Percentiles rank a stretch among this genome's conserved stretches.
These are phyloP conservation scores for Laspeyria flexula DNA, from an alignment of 2,888 invertebrate species.

Conservation along the genomic window DNA sequence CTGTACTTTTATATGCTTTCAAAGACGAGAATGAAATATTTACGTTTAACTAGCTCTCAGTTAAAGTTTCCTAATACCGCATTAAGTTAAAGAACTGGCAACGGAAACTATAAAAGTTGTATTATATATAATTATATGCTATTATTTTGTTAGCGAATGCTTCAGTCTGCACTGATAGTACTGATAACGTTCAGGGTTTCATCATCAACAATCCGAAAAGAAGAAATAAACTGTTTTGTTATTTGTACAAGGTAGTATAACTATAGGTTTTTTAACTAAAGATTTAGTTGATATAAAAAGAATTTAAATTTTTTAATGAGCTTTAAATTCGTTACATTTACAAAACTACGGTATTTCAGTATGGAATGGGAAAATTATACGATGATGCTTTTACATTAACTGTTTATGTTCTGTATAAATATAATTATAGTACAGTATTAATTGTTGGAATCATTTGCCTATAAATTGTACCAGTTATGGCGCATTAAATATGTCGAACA, in stretches of 20 bases:
- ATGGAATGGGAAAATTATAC: constrained; percentile 28
- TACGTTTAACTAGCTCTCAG: constrained; percentile 16
- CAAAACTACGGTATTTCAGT: neutral
- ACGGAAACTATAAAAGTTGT: neutral
- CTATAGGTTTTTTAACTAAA: too few relatives aligned
- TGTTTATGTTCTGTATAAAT: constrained; percentile 20
- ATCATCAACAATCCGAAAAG: too few relatives aligned
- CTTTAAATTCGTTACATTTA: too few relatives aligned
- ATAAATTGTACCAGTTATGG: constrained; percentile 22
- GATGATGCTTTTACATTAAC: constrained; percentile 15
- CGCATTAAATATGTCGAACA: constrained; percentile 14
- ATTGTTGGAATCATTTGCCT: constrained; percentile 31
- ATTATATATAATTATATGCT: neutral
- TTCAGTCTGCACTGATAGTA: too few relatives aligned
- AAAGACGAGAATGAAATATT: constrained; percentile 22
- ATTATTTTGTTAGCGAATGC: too few relatives aligned
- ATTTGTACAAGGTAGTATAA: too few relatives aligned
- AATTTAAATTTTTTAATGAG: too few relatives aligned
- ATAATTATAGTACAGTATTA: constrained; percentile 14
- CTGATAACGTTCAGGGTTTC: too few relatives aligned
- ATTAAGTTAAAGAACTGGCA: neutral
- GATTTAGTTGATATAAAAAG: too few relatives aligned
- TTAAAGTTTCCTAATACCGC: neutral
- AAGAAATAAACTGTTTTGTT: too few relatives aligned
- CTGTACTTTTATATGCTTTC: constrained; percentile 15